Evolutionary conservation across 2,113 vertebrate genomes (phyloP).

Genomic region (Notiomystis cincta): DNA sequence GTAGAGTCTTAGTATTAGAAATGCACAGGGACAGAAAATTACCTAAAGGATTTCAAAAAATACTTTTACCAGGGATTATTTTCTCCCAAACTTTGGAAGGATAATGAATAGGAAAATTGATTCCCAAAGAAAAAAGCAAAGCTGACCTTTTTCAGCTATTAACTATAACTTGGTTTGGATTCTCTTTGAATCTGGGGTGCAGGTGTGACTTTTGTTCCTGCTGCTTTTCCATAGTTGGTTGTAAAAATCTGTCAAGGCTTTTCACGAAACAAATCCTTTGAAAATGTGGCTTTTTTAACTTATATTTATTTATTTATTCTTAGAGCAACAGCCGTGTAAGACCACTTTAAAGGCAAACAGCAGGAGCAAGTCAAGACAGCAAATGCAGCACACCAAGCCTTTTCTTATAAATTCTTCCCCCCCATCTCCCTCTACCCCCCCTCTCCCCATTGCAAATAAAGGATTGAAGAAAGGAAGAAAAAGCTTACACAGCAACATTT

Average conservation of each 20-base stretch:
- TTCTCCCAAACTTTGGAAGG: background rate
- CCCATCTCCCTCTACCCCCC: background rate
- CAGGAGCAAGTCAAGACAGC: background rate
- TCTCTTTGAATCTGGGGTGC: background rate
- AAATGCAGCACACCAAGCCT: background rate
- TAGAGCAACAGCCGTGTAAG: background rate
- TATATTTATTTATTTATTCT: slow-evolving; percentile 2
- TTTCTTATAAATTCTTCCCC: background rate
- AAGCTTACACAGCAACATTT: slow-evolving; percentile 3
- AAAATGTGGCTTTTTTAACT: background rate
- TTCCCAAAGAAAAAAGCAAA: background rate
- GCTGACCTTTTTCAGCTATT: background rate
- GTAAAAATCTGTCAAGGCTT: background rate
- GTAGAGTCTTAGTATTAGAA: background rate
- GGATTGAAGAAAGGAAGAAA: background rate
- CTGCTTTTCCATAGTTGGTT: background rate
- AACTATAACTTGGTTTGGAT: background rate
- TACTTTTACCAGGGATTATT: background rate
- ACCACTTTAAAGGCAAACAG: background rate
- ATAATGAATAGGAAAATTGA: background rate
- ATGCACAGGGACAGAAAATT: background rate
- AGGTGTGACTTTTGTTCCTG: background rate
- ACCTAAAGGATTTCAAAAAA: background rate
- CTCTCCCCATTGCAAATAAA: background rate
- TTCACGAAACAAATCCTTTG: background rate